phyloP scores from a whole-genome alignment of 2,888 invertebrate species.

The Monochamus alternatus region DNA sequence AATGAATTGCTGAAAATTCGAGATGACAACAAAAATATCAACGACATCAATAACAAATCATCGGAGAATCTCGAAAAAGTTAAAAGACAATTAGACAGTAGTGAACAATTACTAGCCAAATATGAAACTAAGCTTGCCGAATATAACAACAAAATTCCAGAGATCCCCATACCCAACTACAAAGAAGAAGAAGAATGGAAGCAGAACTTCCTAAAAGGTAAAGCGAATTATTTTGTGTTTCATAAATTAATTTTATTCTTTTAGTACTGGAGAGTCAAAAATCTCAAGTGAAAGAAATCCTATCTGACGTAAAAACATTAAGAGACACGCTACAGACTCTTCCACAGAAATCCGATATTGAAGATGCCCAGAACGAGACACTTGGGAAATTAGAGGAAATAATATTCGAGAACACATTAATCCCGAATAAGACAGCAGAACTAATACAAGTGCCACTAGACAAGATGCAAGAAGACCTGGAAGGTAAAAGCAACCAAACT shows the following conservation, averaged over 20 bases:
- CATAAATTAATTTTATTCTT: not conserved
- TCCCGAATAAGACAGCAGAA: conserved; percentile 36
- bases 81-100: conserved; percentile 70
- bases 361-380: conserved; percentile 77
- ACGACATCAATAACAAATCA: conserved; percentile 70
- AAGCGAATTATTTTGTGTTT: not conserved
- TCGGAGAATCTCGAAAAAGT: conserved; percentile 70
- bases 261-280: conserved; percentile 56
- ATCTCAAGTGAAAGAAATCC: conserved; percentile 62
- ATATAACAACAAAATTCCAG: conserved; percentile 65
- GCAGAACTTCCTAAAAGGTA: conserved; percentile 65
- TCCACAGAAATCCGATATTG: conserved; percentile 73
- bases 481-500: conserved; percentile 59
- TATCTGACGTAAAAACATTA: conserved; percentile 61
- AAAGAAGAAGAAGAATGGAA: conserved; percentile 66
- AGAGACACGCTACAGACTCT: conserved; percentile 64
- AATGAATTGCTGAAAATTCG: conserved; percentile 64
- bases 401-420: conserved; percentile 35
- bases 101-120: conserved; percentile 74
- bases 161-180: conserved; percentile 50
- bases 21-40: conserved; percentile 68
- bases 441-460: conserved; percentile 48
- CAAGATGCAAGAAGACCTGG: conserved; percentile 54
- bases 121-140: conserved; percentile 75
- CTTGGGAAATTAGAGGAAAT: conserved; percentile 53